Base-by-base conservation (phyloP, 2,888 invertebrate species). In the Arrhopalites spinosus region DNA sequence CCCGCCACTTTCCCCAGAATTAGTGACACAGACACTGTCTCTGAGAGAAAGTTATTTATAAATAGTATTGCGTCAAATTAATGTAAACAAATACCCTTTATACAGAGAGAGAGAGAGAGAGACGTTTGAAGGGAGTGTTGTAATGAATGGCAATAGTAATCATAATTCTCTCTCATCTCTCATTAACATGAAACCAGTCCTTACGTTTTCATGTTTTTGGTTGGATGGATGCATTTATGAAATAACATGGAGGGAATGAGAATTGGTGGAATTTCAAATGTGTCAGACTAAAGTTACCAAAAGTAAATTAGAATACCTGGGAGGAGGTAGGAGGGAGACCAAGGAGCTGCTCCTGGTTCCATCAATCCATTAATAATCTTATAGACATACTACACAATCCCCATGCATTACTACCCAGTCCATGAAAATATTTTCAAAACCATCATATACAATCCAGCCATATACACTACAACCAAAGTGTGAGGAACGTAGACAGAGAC, bases 271-370 rank as follows among this genome's bases (percentile, higher is more conserved):
- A n/a, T 20, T 50, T 50, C 50, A 50, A 66, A 67, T 45, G 67
- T 67, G 45, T 67, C 45, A 45, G 67, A n/a, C 5, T 20, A 11
- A 66, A 45, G 43, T 45, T 67, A 47, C 30, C 29, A 30, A 59
- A 56, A 70, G 56, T 70, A 70, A 70, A 70, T 70, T 70, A 70
- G 70, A 70, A 70, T 70, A 70, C 56, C 53, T 70, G 56, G 27
- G 70, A 56, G 53, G 29, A 50, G 43, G 63, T 63, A 17, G 17
- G 30, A 63, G 2, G 63, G 63, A 63, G 63, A 63, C 25, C 23
- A 61, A 27, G 45, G 5, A 67, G 45, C 36, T 30, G 69, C 69
- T 53, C 36, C 36, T 11, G 3, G 27, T 27, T 59, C 59, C 27
- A 27, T 13, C 20, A 59, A 29, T 70, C 70, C 70, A 70, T 70